Conservation (phyloP, 2,113 vertebrate species). For the Hiodon tergisus region DNA sequence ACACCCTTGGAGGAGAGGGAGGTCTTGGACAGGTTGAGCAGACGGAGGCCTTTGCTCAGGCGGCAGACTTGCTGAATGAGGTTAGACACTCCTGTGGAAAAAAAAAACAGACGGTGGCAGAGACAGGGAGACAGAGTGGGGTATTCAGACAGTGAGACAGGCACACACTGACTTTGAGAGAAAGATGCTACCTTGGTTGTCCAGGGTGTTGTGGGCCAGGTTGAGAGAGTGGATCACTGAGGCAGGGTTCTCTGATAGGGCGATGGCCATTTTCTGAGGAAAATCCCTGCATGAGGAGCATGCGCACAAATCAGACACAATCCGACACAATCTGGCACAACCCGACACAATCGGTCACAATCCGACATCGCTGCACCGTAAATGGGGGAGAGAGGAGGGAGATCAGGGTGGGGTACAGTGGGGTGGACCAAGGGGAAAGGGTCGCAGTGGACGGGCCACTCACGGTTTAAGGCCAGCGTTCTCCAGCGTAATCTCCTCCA, state of each 20-base stretch:
- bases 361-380: neutral
- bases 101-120: neutral
- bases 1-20: constrained; percentile 77
- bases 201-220: constrained; percentile 81
- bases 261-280: constrained; percentile 79
- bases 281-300: constrained; percentile 67
- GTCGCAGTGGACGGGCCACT: constrained; percentile 40
- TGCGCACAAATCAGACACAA: neutral
- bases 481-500: constrained; percentile 87
- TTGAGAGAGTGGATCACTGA: constrained; percentile 79
- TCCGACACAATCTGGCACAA: neutral
- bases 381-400: neutral
- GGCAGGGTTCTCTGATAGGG: constrained; percentile 77
- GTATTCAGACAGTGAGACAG: constrained; percentile 3
- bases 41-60: constrained; percentile 77
- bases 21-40: constrained; percentile 81
- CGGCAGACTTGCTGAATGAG: constrained; percentile 81
- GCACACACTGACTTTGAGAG: constrained; percentile 35
- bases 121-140: neutral
- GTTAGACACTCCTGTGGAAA: constrained; percentile 67
- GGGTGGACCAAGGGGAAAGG: constrained; percentile 13
- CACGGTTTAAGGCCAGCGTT: constrained; percentile 83
- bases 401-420: neutral
- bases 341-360: constrained; percentile 5
- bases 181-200: constrained; percentile 71